Conservation (phyloP, 2,797 vertebrate genomes). For the Hemitrygon akajei region DNA sequence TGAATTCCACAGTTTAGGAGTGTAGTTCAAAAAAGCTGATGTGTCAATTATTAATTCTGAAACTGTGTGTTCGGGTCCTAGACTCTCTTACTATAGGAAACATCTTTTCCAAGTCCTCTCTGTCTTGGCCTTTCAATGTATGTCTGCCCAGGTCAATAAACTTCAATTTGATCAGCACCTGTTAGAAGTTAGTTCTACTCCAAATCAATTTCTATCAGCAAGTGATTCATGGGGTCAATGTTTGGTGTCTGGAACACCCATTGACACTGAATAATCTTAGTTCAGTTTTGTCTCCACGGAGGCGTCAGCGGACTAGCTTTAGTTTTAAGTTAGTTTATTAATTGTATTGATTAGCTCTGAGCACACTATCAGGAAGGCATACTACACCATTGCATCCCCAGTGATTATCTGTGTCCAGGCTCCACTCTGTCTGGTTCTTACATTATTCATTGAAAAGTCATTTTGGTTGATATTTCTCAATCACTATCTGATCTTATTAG, state of each 20-base stretch:
- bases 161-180: not conserved
- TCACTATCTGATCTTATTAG: constrained; percentile 29
- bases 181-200: not conserved
- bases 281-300: constrained; percentile 11
- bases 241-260: not conserved
- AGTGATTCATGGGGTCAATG: not conserved
- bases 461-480: constrained; percentile 17
- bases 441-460: constrained; percentile 19
- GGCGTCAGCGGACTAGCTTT: constrained; percentile 3
- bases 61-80: too few species aligned
- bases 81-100: too few species aligned
- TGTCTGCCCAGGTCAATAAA: too few species aligned
- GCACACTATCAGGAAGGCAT: not conserved
- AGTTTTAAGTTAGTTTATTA: constrained; percentile 23
- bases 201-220: not conserved
- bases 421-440: not conserved
- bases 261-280: constrained; percentile 17
- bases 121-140: too few species aligned
- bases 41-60: too few species aligned
- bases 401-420: constrained; percentile 22
- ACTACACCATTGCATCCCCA: not conserved
- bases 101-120: too few species aligned
- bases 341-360: constrained; percentile 28
- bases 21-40: too few species aligned
- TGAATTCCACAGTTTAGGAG: too few species aligned